These are phyloP conservation scores for Oreochromis niloticus DNA, from an alignment of 2,113 vertebrate genomes.

Conservation along the genomic window DNA sequence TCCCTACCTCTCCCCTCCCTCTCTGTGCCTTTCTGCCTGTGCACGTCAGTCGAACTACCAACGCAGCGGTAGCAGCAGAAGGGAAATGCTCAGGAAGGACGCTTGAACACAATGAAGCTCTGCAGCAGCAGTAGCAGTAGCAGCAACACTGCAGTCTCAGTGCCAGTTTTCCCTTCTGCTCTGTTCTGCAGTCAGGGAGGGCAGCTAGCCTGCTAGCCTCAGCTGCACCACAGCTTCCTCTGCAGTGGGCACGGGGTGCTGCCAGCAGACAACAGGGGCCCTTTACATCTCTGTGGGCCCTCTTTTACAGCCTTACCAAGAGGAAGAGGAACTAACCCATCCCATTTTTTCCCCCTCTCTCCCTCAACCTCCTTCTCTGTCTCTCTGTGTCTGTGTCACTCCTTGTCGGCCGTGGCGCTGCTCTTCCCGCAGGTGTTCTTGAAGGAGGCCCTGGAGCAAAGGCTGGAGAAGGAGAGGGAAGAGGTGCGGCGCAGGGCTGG, in stretches of 20 bases:
- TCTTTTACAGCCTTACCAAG: conserved; percentile 32
- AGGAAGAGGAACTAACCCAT: conserved; percentile 53
- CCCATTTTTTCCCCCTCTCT: neutral
- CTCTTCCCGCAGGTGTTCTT: conserved; percentile 83
- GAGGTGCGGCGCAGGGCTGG: conserved; percentile 84
- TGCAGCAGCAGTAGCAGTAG: conserved; percentile 42
- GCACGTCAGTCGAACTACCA: conserved; percentile 61
- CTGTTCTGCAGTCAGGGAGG: conserved; percentile 27
- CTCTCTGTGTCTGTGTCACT: conserved; percentile 14
- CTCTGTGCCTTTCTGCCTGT: conserved; percentile 50
- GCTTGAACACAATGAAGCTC: conserved; percentile 57
- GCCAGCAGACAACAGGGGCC: conserved; percentile 46
- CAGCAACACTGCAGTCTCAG: conserved; percentile 30
- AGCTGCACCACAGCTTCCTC: conserved; percentile 43
- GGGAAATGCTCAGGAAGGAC: conserved; percentile 50
- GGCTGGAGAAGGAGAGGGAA: conserved; percentile 87
- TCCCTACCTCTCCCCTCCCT: conserved; percentile 28
- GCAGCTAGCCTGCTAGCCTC: conserved; percentile 32
- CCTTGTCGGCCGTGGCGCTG: conserved; percentile 38
- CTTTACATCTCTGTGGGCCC: conserved; percentile 40
- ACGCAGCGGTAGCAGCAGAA: conserved; percentile 38
- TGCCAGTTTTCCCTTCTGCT: conserved; percentile 18
- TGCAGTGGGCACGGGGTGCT: conserved; percentile 40
- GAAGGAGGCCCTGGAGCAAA: conserved; percentile 91
- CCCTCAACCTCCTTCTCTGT: neutral